Evolutionary conservation across 1,140 invertebrate species (phyloP), one percentile per base, ranked within the genome.

Genomic region (Micrasema minimum): DNA sequence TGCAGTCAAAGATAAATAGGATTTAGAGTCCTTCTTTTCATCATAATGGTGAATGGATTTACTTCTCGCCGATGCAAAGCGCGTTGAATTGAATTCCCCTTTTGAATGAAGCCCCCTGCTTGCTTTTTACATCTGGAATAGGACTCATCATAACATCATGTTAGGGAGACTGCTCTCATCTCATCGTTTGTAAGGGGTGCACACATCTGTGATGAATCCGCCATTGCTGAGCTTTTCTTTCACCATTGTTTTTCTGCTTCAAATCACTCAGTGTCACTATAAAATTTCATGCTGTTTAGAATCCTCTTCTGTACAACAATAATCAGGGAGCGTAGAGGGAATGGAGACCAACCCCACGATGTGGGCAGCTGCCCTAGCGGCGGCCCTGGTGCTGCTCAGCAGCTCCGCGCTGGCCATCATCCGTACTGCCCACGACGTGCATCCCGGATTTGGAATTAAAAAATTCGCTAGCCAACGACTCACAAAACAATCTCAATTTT

Each of bases 371-470:
- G 45, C 50, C 16, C 51, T 74, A 31, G 43, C 37, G 45, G 45
- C 57, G 35, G 67, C 78, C 78, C 69, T 80, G 74, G 68, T 81
- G 66, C 78, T 72, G 22, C 23, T 69, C 35, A 59, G 69, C 31
- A 62, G 48, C 41, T 43, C 51, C 67, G 76, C 80, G 62, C 77
- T 74, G 69, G 80, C 81, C 65, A 77, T 88, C 48, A 87, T 88
- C 65, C 88, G 92, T 50, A 82, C 92, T 76, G 92, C 91, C 11
- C 91, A 95, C 81, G 94, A 96, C 76, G 90, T 92, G 46, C 90
- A 93, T 76, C 93, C 93, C 0, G 94, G 94, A 2, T 95, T 92
- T 81, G 91, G 91, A 78, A 90, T 95, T 72, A 92, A 90, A 77
- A 89, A 91, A 77, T 92, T 95, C 77, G 80, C 79, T n/a, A 51